Evolutionary conservation across 2,797 vertebrate genomes (phyloP).

Genomic region (Ctenopoma multispine): DNA sequence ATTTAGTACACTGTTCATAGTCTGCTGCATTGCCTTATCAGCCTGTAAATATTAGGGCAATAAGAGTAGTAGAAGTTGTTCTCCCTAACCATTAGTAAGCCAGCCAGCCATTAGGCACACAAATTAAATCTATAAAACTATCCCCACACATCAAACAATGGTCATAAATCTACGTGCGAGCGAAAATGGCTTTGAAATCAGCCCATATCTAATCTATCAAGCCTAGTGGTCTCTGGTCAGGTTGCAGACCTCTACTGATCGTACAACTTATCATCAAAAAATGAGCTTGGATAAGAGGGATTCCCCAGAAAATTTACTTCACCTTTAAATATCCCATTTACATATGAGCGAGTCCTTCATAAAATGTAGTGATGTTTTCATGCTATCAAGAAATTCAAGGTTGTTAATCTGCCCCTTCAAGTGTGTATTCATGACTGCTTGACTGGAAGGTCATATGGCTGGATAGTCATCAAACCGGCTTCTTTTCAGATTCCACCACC

Average conservation of each 20-base stretch:
- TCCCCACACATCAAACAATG: not conserved
- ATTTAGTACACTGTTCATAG: not conserved
- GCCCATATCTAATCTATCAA: not conserved
- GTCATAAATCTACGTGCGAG: not conserved
- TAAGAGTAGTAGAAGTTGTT: not conserved
- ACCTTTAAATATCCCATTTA: not conserved
- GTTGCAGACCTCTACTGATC: not conserved
- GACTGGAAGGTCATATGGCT: constrained; percentile 15
- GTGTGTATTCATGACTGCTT: constrained; percentile 48
- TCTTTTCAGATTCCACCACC: constrained; percentile 53
- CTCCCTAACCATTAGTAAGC: not conserved
- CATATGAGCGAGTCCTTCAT: constrained; percentile 3
- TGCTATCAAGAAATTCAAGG: constrained; percentile 38
- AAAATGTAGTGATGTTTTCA: constrained; percentile 12
- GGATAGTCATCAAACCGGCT: constrained; percentile 42
- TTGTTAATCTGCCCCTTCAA: constrained; percentile 31
- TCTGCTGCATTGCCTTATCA: not conserved
- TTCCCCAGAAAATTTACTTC: not conserved
- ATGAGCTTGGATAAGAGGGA: not conserved
- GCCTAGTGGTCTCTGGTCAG: not conserved
- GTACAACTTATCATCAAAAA: not conserved
- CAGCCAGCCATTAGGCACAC: not conserved
- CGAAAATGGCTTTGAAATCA: not conserved
- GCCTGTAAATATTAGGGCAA: not conserved
- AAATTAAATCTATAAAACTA: constrained; percentile 5